Percentiles rank a stretch among this genome's conserved stretches.
These are phyloP conservation scores for Hyles euphorbiae DNA, from an alignment of 1,140 invertebrate genomes.

Conservation along the genomic window DNA sequence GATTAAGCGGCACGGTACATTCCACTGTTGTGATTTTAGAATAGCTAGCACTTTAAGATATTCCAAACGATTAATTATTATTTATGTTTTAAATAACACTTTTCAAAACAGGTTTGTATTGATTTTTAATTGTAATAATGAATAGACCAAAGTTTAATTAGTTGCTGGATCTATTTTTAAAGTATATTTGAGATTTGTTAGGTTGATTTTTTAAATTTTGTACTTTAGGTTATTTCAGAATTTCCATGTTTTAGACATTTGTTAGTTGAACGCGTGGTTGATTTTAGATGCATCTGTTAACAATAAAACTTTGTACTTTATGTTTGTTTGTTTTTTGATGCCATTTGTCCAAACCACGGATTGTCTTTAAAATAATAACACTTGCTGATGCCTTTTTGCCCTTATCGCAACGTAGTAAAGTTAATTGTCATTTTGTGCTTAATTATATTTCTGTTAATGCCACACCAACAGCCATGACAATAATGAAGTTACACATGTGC, in stretches of 20 bases:
- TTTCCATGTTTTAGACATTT: slow-evolving; percentile 25
- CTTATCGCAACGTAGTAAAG: too few species aligned
- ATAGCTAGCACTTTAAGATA: slow-evolving; percentile 6
- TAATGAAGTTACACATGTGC: too few species aligned
- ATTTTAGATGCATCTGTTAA: slow-evolving; percentile 50
- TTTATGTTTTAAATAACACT: slow-evolving; percentile 15
- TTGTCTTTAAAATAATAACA: too few species aligned
- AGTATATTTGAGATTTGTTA: slow-evolving; percentile 8
- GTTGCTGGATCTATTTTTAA: slow-evolving; percentile 8
- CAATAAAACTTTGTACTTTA: slow-evolving; percentile 52
- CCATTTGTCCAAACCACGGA: background rate
- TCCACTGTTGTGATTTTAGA: slow-evolving; percentile 70
- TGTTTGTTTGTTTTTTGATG: slow-evolving; percentile 15
- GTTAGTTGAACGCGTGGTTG: slow-evolving; percentile 35
- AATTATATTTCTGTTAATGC: too few species aligned
- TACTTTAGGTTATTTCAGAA: slow-evolving; percentile 17
- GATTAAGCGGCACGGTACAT: slow-evolving; percentile 59
- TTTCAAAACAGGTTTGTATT: slow-evolving; percentile 17
- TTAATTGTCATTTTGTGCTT: too few species aligned
- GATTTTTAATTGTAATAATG: slow-evolving; percentile 20
- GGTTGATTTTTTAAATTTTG: slow-evolving; percentile 26
- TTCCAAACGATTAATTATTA: slow-evolving; percentile 4
- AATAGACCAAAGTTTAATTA: slow-evolving; percentile 24
- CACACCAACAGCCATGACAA: too few species aligned
- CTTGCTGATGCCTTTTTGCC: too few species aligned